Evolutionary conservation across 1,140 invertebrate genomes (phyloP), one percentile per base, ranked within the genome.

Genomic region (Drosophila hydei): DNA sequence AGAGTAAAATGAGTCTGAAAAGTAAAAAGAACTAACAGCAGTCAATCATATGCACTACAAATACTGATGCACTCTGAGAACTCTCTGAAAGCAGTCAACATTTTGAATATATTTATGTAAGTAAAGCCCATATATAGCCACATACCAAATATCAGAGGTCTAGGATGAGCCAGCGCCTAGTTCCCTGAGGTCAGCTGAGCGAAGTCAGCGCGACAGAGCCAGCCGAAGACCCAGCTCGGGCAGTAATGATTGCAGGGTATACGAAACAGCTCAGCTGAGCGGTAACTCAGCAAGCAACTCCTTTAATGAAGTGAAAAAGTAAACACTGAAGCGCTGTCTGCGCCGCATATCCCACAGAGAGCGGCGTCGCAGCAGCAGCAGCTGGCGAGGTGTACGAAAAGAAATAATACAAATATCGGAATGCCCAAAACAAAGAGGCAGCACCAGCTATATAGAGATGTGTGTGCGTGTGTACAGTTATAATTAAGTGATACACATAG

Each of bases 401-500:
- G 25, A 19, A 0, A 19, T 36, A 54, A 40, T 54, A 54, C 51
- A 54, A 40, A 54, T 54, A 54, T 23, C 30, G 30, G n/a, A 50
- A 52, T 23, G 3, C 19, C 21, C 45, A 7, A 23, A 43, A 19
- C 18, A 23, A n/a, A 16, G 33, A 7, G 8, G 21, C n/a, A 33
- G 27, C 40, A 48, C 42, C 21, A 7, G 30, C 40, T 27, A 25
- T 43, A 5, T n/a, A 40, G 55, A 50, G 69, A 58, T 76, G 9
- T 11, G 30, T 33, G 30, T 33, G 30, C 3, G 64, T 79, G 77
- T 87, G 77, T 81, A 69, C 81, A 69, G 81, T 85, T 80, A 87
- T 87, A 85, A 85, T 85, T 85, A 85, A 85, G 81, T 85, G 81
- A 85, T 85, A 85, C 71, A 81, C 74, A 85, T 81, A 73, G 38